phyloP scores from a whole-genome alignment of 2,888 invertebrate genomes.

The Thereva nobilitata region DNA sequence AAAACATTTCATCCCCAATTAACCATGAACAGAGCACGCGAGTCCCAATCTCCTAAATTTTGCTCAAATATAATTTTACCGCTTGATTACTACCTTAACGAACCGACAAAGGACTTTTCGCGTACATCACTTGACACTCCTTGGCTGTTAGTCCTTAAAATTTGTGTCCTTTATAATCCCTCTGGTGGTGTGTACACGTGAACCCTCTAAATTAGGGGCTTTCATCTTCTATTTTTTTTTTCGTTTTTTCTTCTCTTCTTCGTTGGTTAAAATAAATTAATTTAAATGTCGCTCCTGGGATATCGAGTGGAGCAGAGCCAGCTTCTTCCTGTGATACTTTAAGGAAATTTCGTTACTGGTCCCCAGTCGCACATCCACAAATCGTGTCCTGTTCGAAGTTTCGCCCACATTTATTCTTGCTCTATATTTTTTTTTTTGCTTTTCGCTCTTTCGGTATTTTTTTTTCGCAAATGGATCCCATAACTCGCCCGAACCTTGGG shows the following conservation, averaged over 20 bases:
- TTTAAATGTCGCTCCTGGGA: slow-evolving; percentile 30
- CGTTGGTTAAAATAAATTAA: slow-evolving; percentile 28
- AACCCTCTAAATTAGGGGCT: slow-evolving; percentile 20
- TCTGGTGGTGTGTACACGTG: not conserved
- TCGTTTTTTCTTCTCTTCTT: not conserved
- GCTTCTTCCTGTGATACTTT: not conserved
- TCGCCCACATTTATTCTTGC: not conserved
- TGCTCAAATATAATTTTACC: too few relatives aligned
- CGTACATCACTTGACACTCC: slow-evolving; percentile 11
- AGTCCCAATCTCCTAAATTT: too few relatives aligned
- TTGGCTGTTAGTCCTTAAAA: slow-evolving; percentile 7
- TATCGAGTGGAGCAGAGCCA: not conserved
- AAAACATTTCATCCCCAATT: too few relatives aligned
- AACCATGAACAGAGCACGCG: too few relatives aligned
- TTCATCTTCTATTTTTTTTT: too few relatives aligned
- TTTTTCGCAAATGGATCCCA: not conserved
- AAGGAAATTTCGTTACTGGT: not conserved
- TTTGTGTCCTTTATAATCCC: slow-evolving; percentile 21
- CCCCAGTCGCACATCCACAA: not conserved
- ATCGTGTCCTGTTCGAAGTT: slow-evolving; percentile 16
- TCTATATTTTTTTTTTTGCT: not conserved
- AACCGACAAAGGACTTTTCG: slow-evolving; percentile 5
- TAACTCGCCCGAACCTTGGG: slow-evolving; percentile 14
- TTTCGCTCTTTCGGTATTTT: too few relatives aligned
- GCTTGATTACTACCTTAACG: slow-evolving; percentile 20